Percentiles rank a stretch among this genome's conserved stretches.
phyloP scores from a whole-genome alignment of 2,797 vertebrate genomes.

The Glossophaga mutica region DNA sequence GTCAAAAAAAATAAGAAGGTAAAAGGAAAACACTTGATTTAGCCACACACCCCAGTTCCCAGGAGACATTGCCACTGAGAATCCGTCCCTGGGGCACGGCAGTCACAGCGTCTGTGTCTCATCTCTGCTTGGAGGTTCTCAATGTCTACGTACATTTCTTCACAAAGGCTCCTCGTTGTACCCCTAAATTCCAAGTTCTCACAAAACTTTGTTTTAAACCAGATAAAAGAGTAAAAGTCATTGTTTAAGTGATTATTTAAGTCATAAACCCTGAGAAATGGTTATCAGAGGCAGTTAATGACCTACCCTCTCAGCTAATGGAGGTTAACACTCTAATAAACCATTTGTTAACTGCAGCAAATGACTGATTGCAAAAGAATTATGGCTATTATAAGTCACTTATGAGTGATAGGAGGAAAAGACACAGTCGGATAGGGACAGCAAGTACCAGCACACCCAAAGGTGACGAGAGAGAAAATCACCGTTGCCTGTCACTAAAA shows the following conservation, averaged over 20 bases:
- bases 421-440: conserved; percentile 45
- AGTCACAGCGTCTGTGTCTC: neutral
- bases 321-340: conserved; percentile 77
- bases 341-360: conserved; percentile 74
- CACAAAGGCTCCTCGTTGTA: conserved; percentile 26
- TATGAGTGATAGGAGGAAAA: conserved; percentile 58
- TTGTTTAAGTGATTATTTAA: conserved; percentile 70
- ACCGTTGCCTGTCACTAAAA: neutral
- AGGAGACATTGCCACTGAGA: neutral
- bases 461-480: neutral
- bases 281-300: conserved; percentile 71
- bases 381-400: conserved; percentile 67
- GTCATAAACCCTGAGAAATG: conserved; percentile 75
- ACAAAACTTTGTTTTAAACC: conserved; percentile 63
- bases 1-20: neutral
- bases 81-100: neutral
- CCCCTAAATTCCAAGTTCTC: conserved; percentile 43
- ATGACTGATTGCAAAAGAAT: conserved; percentile 73
- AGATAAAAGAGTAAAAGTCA: conserved; percentile 51
- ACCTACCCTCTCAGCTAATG: conserved; percentile 67
- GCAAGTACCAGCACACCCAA: conserved; percentile 6
- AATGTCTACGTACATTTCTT: neutral
- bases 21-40: neutral
- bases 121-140: neutral
- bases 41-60: neutral